A percentile compares a stretch with the other conserved stretches of the same genome.
These are phyloP conservation scores for Pseudoips prasinana DNA, from an alignment of 2,888 invertebrate genomes.

Conservation along the genomic window DNA sequence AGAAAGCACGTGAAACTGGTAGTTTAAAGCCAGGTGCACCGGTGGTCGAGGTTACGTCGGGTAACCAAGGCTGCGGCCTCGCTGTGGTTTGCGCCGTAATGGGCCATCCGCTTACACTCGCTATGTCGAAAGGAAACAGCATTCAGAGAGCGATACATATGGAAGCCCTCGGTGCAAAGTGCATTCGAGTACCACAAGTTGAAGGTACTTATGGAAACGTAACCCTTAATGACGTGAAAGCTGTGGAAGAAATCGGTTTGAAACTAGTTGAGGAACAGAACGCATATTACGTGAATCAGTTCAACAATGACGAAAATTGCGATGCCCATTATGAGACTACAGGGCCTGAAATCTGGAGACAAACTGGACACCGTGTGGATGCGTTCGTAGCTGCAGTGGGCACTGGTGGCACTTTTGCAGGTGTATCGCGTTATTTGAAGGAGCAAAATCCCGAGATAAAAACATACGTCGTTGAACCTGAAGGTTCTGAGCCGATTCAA, in stretches of 20 bases:
- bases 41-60: constrained; percentile 69
- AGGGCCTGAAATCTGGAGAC: constrained; percentile 74
- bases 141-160: constrained; percentile 69
- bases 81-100: constrained; percentile 72
- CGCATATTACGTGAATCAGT: constrained; percentile 69
- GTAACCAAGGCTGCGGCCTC: constrained; percentile 72
- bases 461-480: constrained; percentile 66
- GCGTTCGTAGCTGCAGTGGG: constrained; percentile 69
- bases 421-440: constrained; percentile 64
- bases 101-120: constrained; percentile 64
- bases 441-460: constrained; percentile 60
- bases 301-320: constrained; percentile 58
- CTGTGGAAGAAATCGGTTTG: constrained; percentile 59
- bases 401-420: constrained; percentile 68
- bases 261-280: constrained; percentile 53
- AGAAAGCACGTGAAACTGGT: constrained; percentile 51
- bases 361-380: constrained; percentile 67
- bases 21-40: constrained; percentile 57
- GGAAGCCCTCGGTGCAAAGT: constrained; percentile 72
- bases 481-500: constrained; percentile 65
- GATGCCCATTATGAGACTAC: constrained; percentile 65
- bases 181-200: constrained; percentile 66
- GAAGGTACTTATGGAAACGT: constrained; percentile 73
- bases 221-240: constrained; percentile 62
- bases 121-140: constrained; percentile 74